Evolutionary conservation across 1,140 invertebrate species (phyloP).

Genomic region (Psix sp.): DNA sequence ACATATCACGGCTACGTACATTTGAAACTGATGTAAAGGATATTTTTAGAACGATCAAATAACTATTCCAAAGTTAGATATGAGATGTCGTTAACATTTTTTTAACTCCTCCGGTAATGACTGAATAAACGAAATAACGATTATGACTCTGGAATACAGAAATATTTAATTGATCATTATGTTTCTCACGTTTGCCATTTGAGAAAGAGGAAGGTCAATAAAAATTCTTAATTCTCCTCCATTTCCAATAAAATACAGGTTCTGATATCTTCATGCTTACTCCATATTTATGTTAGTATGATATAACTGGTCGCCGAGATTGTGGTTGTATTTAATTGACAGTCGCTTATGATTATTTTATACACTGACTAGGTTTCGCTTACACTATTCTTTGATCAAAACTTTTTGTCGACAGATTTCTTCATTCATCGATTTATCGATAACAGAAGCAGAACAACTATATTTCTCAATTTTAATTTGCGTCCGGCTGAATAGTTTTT

Average conservation of each 20-base stretch:
- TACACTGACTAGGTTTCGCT: slow-evolving; percentile 3
- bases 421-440: slow-evolving; percentile 2
- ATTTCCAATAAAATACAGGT: slow-evolving; percentile 33
- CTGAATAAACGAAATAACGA: too few species aligned
- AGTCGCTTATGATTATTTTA: slow-evolving; percentile 36
- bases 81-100: too few species aligned
- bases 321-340: slow-evolving; percentile 22
- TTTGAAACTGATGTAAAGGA: slow-evolving; percentile 1
- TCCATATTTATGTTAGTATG: slow-evolving; percentile 31
- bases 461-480: slow-evolving; percentile 1
- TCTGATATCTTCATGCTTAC: slow-evolving; percentile 33
- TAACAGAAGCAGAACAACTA: too few species aligned
- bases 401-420: slow-evolving; percentile 5
- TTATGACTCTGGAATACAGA: too few species aligned
- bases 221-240: slow-evolving; percentile 7
- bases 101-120: too few species aligned
- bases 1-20: background rate
- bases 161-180: background rate
- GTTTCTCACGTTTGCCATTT: slow-evolving; percentile 1
- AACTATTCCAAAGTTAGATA: background rate
- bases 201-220: background rate
- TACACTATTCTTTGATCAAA: background rate
- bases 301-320: slow-evolving; percentile 13
- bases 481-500: background rate
- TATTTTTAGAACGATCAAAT: slow-evolving; percentile 1